Base-by-base conservation (phyloP, 2,797 vertebrate genomes). In the Hypotaenidia philippensis region DNA sequence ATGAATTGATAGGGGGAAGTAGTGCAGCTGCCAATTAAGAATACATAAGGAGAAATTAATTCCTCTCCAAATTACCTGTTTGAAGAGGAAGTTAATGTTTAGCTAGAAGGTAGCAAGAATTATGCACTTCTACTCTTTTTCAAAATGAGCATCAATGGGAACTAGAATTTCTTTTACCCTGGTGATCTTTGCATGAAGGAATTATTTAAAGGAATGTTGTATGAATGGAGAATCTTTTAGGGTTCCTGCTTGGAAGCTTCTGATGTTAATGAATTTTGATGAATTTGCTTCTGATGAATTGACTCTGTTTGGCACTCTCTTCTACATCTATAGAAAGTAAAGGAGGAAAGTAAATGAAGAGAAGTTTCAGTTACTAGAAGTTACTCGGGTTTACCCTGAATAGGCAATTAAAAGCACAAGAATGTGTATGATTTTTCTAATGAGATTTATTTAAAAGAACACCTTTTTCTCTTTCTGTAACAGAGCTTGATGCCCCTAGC, bases 401-500 rank as follows among this genome's bases (percentile, higher is more conserved):
- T 63, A 32, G 47, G 21, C 20, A 40, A 1, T 34, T 78, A 75
- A 68, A 77, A 26, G 11, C 76, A 38, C 22, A 52, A 47, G 26
- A 74, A 74, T 13, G 2, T 27, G 4, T 31, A 18, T 11, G 7
- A 12, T 27, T 49, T 76, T 68, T 41, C 38, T 21, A 13, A 8
- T 5, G 34, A 69, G 3, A 36, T 40, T 71, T 53, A 8, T 36
- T 53, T 16, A 4, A 44, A 55, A 80, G 21, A 22, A 0, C 13
- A 22, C 19, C 1, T 25, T 83, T 83, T 21, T 29, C 4, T 64
- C 34, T 82, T 63, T 53, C 47, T 21, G 1, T 85, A 5, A 45
- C 95, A 99, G 99, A 98, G 91, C 98, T 99, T 3, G 99, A 99
- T 55, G 98, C 98, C 45, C 99, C 99, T 19, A 98, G 99, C 94